phyloP scores from a whole-genome alignment of 1,140 invertebrate species.

The Zelostemma sp. region DNA sequence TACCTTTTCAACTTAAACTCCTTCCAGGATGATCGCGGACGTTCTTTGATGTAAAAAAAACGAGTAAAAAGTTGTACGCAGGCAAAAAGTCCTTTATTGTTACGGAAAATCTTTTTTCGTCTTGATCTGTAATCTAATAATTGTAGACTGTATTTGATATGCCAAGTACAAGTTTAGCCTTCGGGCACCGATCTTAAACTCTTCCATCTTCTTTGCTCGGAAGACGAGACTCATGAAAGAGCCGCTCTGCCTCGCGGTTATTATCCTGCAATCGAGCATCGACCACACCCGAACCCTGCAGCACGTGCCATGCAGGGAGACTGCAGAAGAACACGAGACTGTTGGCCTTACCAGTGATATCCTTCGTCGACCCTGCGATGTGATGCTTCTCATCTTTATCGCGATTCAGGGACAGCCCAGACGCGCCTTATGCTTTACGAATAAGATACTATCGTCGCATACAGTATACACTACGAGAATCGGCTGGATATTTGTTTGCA shows the following conservation, averaged over 20 bases:
- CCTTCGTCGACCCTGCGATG: slow-evolving; percentile 37
- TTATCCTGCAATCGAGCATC: slow-evolving; percentile 57
- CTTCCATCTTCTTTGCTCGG: slow-evolving; percentile 45
- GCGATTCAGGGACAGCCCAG: slow-evolving; percentile 41
- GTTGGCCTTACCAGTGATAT: slow-evolving; percentile 31
- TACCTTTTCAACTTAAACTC: not conserved
- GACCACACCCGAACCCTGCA: slow-evolving; percentile 60
- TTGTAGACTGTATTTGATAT: slow-evolving; percentile 20
- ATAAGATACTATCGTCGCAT: slow-evolving; percentile 32
- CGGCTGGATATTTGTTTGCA: slow-evolving; percentile 38
- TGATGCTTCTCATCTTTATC: slow-evolving; percentile 47
- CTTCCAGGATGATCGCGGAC: not conserved
- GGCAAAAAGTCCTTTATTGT: not conserved
- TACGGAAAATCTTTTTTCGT: not conserved
- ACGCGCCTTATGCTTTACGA: slow-evolving; percentile 29
- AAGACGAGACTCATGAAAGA: slow-evolving; percentile 4
- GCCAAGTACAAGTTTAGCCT: slow-evolving; percentile 39
- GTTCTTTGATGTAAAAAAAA: not conserved
- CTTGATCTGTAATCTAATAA: not conserved
- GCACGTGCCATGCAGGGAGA: slow-evolving; percentile 41
- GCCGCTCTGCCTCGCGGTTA: slow-evolving; percentile 38
- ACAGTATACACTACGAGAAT: slow-evolving; percentile 25
- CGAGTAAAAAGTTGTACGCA: not conserved
- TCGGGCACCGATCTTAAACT: slow-evolving; percentile 51
- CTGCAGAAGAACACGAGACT: slow-evolving; percentile 22